phyloP scores from a whole-genome alignment of 2,888 invertebrate genomes.

The Piscicola geometra region DNA sequence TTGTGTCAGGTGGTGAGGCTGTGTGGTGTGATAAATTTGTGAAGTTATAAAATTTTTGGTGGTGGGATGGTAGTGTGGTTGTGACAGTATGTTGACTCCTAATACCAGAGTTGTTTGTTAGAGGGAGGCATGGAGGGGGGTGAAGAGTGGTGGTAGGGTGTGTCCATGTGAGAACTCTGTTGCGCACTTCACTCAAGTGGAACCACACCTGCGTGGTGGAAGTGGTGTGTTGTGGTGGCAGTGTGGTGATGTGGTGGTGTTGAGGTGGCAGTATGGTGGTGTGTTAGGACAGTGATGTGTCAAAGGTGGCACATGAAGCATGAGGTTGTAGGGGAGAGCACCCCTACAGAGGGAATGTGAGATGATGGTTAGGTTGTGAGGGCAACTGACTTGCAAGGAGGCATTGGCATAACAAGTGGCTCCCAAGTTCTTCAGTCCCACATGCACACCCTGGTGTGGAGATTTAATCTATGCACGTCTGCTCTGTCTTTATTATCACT shows the following conservation, averaged over 20 bases:
- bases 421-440: constrained; percentile 64
- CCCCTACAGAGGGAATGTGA: too few relatives aligned
- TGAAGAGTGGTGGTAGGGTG: not conserved
- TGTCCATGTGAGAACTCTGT: constrained; percentile 63
- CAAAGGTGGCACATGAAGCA: too few relatives aligned
- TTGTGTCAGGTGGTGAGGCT: too few relatives aligned
- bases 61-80: too few relatives aligned
- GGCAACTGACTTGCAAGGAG: constrained; percentile 58
- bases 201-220: constrained; percentile 54
- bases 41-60: too few relatives aligned
- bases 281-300: too few relatives aligned
- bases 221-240: too few relatives aligned
- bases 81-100: too few relatives aligned
- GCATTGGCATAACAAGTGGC: constrained; percentile 67
- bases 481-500: not conserved
- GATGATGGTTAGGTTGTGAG: too few relatives aligned
- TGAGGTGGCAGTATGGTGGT: not conserved
- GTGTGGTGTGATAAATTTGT: too few relatives aligned
- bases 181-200: constrained; percentile 61
- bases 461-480: not conserved
- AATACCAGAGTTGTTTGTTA: too few relatives aligned
- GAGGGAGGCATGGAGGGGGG: not conserved
- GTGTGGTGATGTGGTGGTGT: constrained; percentile 27
- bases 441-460: constrained; percentile 55
- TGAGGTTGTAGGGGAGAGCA: too few relatives aligned